Base-by-base conservation (phyloP, 35 echinoderm and acorn worm genomes). In the Apostichopus parvimensis region DNA sequence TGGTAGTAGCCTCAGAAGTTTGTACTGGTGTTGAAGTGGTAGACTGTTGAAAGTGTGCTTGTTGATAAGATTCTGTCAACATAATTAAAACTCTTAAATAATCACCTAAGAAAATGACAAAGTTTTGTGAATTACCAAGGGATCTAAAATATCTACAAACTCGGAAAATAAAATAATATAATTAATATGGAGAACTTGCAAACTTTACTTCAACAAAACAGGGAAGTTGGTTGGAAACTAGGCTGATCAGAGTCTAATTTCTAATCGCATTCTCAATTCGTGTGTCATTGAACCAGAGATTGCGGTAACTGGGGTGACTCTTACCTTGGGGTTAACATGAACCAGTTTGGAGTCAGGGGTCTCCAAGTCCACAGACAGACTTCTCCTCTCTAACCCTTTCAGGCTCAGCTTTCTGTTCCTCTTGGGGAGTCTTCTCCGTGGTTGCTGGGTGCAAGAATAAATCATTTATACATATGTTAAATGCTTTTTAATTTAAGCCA, bases 31-130 rank as follows among this genome's bases (percentile, higher is more conserved):
- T 34, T 93, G 90, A 21, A 95, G 22, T 10, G 97, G 97, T 90
- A 98, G 79, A 87, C 97, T 96, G 68, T 78, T 86, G 65, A 98
- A 98, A 11, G 97, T 98, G 83, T 98, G 95, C 87, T 98, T 98
- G 86, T 98, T 98, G 58, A 98, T 98, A 56, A 98, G 76, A 23
- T 93, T 91, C 97, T 98, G 73, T 2, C 66, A 75, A 45, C 34
- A 4, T 45, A 45, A 45, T 45, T 45, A 45, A 45, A 45, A 45
- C 2, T 45, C 34, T 3, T 4, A 45, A 45, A 45, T 45, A 45
- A 45, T 45, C 34, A 45, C 2, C 34, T 45, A 3, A 45, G 34
- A 45, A 45, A 45, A 45, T 45, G 34, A 45, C 34, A 45, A 45
- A 45, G 34, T 45, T 45, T 45, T 45, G 34, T 45, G 34, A 3